A percentile compares a stretch with the other conserved stretches of the same genome.
Evolutionary conservation across 1,140 invertebrate genomes (phyloP).

Genomic region (Euwallacea fornicatus): DNA sequence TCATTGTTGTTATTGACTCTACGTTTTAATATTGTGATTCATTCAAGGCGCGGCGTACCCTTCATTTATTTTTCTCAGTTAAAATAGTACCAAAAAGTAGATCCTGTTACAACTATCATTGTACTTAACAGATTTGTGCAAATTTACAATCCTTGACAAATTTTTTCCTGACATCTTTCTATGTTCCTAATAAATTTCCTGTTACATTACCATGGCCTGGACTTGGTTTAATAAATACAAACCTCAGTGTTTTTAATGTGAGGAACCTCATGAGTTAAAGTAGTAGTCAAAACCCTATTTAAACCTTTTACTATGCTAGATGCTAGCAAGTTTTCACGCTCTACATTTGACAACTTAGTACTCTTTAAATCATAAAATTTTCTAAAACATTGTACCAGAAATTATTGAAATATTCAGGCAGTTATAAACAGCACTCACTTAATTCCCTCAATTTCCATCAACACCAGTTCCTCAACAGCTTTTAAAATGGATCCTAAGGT

Average conservation of each 20-base stretch:
- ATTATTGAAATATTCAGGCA: background rate
- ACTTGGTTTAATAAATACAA: background rate
- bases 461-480: conserved; percentile 62
- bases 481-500: conserved; percentile 55
- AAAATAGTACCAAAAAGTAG: no score
- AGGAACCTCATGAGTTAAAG: conserved; percentile 58
- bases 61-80: no score
- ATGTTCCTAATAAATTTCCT: no score
- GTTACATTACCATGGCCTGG: no score
- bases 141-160: no score
- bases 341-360: conserved; percentile 38
- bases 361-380: conserved; percentile 38
- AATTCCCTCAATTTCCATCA: conserved; percentile 59
- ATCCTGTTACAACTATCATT: no score
- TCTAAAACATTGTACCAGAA: background rate
- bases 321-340: conserved; percentile 54
- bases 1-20: no score
- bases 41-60: no score
- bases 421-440: conserved; percentile 40
- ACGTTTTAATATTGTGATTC: no score
- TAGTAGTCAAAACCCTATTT: conserved; percentile 65
- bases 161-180: no score
- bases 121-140: no score
- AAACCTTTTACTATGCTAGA: conserved; percentile 65
- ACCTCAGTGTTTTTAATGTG: conserved; percentile 68